These are phyloP conservation scores for Drosophila quadrilineata DNA, from an alignment of 1,140 invertebrate species.

Conservation along the genomic window DNA sequence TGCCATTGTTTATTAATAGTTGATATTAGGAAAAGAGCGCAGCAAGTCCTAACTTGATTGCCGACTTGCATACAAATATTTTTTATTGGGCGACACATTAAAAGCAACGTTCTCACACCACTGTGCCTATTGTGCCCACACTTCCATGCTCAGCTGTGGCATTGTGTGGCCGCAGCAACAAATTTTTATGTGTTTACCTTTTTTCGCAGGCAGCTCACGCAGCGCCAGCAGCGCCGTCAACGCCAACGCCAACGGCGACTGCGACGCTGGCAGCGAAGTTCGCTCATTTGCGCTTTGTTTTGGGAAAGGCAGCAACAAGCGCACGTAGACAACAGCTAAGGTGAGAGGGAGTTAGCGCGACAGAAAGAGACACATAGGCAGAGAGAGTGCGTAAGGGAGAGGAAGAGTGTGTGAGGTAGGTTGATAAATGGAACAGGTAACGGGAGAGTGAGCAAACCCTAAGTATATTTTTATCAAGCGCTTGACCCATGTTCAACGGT, in stretches of 20 bases:
- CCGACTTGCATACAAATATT: not conserved
- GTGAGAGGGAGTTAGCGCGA: not conserved
- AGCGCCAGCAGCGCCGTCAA: not conserved
- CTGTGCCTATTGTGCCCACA: no score
- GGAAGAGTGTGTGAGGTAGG: not conserved
- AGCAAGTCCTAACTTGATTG: not conserved
- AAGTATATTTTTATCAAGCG: conserved; percentile 40
- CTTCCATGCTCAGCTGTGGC: conserved; percentile 7
- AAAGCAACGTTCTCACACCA: conserved; percentile 6
- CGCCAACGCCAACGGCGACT: not conserved
- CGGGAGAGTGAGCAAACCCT: no score
- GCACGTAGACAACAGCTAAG: conserved; percentile 9
- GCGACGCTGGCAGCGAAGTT: not conserved
- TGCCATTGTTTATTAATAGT: no score
- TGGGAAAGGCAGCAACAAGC: conserved; percentile 12
- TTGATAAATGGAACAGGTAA: not conserved
- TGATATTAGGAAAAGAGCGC: not conserved
- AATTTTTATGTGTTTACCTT: conserved; percentile 75
- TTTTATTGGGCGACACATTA: no score
- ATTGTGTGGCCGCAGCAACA: conserved; percentile 54
- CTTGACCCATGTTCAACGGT: conserved; percentile 51
- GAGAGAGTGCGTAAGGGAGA: not conserved
- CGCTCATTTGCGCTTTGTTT: conserved; percentile 53
- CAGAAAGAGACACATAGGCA: not conserved
- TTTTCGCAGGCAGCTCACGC: conserved; percentile 43